Base-by-base conservation (phyloP, 1,140 invertebrate genomes). In the Heliconius congener region DNA sequence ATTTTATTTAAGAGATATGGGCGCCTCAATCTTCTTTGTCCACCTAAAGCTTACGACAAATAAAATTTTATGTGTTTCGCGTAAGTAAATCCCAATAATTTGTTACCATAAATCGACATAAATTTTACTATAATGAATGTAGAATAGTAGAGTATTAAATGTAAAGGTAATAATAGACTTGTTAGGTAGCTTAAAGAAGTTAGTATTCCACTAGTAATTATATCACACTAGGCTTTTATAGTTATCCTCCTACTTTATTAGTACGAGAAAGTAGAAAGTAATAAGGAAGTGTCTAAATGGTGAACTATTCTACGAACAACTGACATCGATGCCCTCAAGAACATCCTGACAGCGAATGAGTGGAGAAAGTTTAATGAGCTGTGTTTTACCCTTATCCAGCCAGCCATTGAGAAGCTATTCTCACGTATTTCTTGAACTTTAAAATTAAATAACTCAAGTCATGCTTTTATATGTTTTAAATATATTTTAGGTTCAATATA, bases 321-420 rank as follows among this genome's bases (percentile, higher is more conserved):
- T 66, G 60, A 60, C 74, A 66, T 75, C 74, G 42, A 66, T 75
- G 55, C n/a, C n/a, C 34, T 66, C 30, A 60, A 66, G 74, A 66
- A 70, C 60, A 30, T 30, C n/a, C 55, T 66, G 23, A 66, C 60
- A 66, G 39, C 23, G 39, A 87, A 83, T 86, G 81, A 74, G 86
- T 85, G 87, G 81, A 75, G 81, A 77, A 88, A 91, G 85, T 90
- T 89, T 86, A 88, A 91, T 91, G 88, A 88, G 85, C 83, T 88
- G 83, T 86, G 85, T 82, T 82, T 88, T 84, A 79, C 74, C 72
- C 79, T 78, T 81, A 85, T 81, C 84, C 77, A 87, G 30, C 19
- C 23, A 23, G 23, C 23, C 23, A 23, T 66, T 66, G 60, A 16
- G 60, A 66, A 66, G 27, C 23, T 27, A 60, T 60, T 23, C 55